These are phyloP conservation scores for Venustoraphidia nigricollis DNA, from an alignment of 2,888 invertebrate species.

Conservation along the genomic window DNA sequence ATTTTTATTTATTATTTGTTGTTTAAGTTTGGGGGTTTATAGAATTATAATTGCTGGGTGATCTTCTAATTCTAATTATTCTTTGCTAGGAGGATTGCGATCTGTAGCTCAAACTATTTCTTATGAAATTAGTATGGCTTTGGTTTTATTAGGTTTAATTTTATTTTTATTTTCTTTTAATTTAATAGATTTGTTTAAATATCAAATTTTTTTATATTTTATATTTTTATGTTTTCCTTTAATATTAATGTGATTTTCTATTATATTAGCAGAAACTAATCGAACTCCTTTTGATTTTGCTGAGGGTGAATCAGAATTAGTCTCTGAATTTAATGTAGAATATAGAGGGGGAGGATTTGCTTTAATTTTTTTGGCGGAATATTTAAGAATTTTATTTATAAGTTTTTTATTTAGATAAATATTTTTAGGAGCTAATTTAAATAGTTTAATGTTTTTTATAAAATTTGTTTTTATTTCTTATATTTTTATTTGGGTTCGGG, in stretches of 20 bases:
- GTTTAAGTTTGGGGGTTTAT: constrained; percentile 48
- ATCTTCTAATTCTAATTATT: constrained; percentile 57
- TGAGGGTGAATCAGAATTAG: constrained; percentile 62
- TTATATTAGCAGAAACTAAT: constrained; percentile 53
- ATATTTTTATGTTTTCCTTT: constrained; percentile 38
- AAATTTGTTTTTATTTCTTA: constrained; percentile 38
- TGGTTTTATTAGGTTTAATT: constrained; percentile 44
- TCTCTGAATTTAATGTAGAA: constrained; percentile 66
- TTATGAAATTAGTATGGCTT: constrained; percentile 55
- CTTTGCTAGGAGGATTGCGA: constrained; percentile 50
- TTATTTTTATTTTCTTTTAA: constrained; percentile 39
- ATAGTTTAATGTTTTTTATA: constrained; percentile 35
- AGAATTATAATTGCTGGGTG: constrained; percentile 46
- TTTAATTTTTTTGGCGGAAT: constrained; percentile 56
- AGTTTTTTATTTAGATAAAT: constrained; percentile 40
- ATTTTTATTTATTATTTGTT: constrained; percentile 46
- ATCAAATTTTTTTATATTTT: constrained; percentile 37
- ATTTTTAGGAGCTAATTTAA: constrained; percentile 37
- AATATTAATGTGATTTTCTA: constrained; percentile 37
- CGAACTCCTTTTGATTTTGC: constrained; percentile 67
- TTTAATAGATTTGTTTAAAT: constrained; percentile 31
- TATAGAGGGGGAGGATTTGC: constrained; percentile 57
- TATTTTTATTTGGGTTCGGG: constrained; percentile 49
- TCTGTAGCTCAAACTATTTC: constrained; percentile 59
- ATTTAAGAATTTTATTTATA: constrained; percentile 54